Conservation (phyloP, 2,888 invertebrate genomes). For the Macrosoma leucophasiata region DNA sequence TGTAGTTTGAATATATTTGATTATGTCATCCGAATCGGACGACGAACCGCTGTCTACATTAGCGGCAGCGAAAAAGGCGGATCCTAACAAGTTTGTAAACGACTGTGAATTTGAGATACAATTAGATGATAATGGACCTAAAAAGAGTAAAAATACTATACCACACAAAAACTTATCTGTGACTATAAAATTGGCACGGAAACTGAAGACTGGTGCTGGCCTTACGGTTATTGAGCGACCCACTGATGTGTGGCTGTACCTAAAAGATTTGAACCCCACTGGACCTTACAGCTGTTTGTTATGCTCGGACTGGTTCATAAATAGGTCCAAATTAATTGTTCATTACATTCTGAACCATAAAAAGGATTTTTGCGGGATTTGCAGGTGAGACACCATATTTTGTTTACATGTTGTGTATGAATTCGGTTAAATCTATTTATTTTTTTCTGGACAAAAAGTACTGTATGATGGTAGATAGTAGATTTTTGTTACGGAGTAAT, state of each 20-base stretch:
- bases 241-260: conserved; percentile 63
- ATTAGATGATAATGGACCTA: conserved; percentile 20
- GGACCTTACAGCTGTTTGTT: conserved; percentile 67
- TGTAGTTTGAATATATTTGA: conserved; percentile 28
- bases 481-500: too few relatives aligned
- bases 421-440: too few relatives aligned
- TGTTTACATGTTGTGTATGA: too few relatives aligned
- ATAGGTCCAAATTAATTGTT: conserved; percentile 58
- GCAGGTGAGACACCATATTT: conserved; percentile 60
- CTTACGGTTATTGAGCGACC: conserved; percentile 51
- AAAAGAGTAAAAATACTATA: conserved; percentile 35
- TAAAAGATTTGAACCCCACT: conserved; percentile 61
- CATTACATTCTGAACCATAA: conserved; percentile 71
- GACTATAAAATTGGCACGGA: conserved; percentile 30
- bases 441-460: too few relatives aligned
- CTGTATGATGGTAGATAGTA: too few relatives aligned
- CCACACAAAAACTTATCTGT: conserved; percentile 27
- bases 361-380: conserved; percentile 69
- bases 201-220: conserved; percentile 25
- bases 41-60: conserved; percentile 62
- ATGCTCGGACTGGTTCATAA: conserved; percentile 68
- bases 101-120: conserved; percentile 17
- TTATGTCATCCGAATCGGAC: conserved; percentile 55
- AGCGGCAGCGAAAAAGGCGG: conserved; percentile 48
- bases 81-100: conserved; percentile 31